phyloP scores from a whole-genome alignment of 1,140 invertebrate species.

The Drosophila gunungcola region DNA sequence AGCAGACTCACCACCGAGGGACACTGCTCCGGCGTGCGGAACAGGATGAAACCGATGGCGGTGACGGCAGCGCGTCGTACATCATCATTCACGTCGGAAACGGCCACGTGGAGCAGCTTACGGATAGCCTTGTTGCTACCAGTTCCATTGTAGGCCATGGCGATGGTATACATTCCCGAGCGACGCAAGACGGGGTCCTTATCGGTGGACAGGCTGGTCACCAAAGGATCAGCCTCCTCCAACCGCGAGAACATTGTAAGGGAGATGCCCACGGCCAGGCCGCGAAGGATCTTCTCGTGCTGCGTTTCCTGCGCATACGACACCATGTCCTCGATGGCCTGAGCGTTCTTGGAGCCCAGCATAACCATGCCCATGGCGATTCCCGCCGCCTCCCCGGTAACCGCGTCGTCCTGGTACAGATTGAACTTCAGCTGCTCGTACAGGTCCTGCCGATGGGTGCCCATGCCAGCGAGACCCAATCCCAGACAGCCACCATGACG shows the following conservation, averaged over 20 bases:
- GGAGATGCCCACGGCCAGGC: slow-evolving; percentile 97
- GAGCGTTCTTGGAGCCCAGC: slow-evolving; percentile 95
- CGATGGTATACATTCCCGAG: slow-evolving; percentile 98
- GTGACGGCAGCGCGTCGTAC: slow-evolving; percentile 98
- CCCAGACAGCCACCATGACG: slow-evolving; percentile 98
- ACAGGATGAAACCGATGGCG: slow-evolving; percentile 97
- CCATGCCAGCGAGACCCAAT: slow-evolving; percentile 98
- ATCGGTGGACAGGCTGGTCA: slow-evolving; percentile 93
- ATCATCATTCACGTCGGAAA: slow-evolving; percentile 99
- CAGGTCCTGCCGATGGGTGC: slow-evolving; percentile 96
- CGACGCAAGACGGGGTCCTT: slow-evolving; percentile 94
- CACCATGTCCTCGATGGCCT: slow-evolving; percentile 98
- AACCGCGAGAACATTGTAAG: slow-evolving; percentile 98
- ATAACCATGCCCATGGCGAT: slow-evolving; percentile 97
- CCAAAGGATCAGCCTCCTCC: slow-evolving; percentile 98
- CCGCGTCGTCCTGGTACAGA: slow-evolving; percentile 99
- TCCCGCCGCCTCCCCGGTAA: slow-evolving; percentile 98
- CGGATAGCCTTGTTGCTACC: slow-evolving; percentile 98
- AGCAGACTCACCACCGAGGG: slow-evolving; percentile 97
- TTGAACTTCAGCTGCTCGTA: slow-evolving; percentile 99
- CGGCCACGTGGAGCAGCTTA: slow-evolving; percentile 97
- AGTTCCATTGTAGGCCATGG: slow-evolving; percentile 99
- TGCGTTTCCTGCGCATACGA: slow-evolving; percentile 88
- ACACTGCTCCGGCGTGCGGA: slow-evolving; percentile 98
- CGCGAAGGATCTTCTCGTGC: slow-evolving; percentile 99